Base-by-base conservation (phyloP, 1,140 invertebrate genomes). In the Trissolcus basalis region DNA sequence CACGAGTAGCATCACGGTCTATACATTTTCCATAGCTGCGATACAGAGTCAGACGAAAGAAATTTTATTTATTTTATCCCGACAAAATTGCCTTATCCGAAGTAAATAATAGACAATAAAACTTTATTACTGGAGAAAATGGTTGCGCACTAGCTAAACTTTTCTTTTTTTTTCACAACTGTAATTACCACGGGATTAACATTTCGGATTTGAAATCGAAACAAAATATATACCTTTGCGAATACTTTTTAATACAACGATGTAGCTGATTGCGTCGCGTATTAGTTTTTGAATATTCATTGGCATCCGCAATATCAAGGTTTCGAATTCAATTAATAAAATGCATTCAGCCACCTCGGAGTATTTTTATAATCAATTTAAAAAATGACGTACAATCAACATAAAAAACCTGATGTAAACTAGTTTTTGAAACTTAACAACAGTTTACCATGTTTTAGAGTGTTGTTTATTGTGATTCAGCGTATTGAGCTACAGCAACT, bases 231-330 rank as follows among this genome's bases (percentile, higher is more conserved):
- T 39, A 39, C n/a, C 36, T 11, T 39, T 39, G n/a, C 9, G 1
- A 39, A 10, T 47, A 33, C 35, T 48, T 36, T 59, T 14, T 14
- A 49, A 39, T 49, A 39, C 4, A 36, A 59, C 13, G 10, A 47
- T 48, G 19, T 1, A 27, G 19, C 19, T 27, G 47, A 47, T 41
- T 54, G 4, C 50, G 10, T 13, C 50, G 51, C 1, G 51, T 49
- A 58, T 56, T 45, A 12, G 15, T 36, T 67, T 48, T 43, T 67
- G 47, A 68, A 68, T 68, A 68, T 68, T 58, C 54, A 68, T 51
- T 39, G 16, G 41, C 16, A 63, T 45, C 12, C 49, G 16, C 49
- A 67, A 49, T 58, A 55, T 55, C 63, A 59, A 68, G 54, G 64
- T 51, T 58, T 35, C 44, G 19, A 41, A 35, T 59, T 51, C 47